Evolutionary conservation across 2,113 vertebrate species (phyloP).

Genomic region (Brevimyrus niger): DNA sequence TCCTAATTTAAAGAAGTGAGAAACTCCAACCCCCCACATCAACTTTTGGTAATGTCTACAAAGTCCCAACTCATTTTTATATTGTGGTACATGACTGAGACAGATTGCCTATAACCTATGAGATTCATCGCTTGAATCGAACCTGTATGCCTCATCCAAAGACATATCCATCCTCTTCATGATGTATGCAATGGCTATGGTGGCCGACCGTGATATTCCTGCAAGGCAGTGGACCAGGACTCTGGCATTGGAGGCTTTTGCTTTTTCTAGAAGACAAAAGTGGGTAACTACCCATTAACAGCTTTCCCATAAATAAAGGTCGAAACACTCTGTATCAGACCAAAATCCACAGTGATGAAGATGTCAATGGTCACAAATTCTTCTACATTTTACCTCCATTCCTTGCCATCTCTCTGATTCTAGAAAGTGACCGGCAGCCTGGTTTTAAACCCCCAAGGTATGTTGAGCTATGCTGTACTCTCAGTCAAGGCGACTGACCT

Average conservation of each 20-base stretch:
- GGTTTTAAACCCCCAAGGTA: background rate
- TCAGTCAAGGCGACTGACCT: conserved; percentile 56
- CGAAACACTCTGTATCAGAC: background rate
- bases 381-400: background rate
- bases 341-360: background rate
- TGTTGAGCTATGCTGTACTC: background rate
- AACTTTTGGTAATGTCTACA: background rate
- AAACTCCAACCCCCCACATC: background rate
- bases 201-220: conserved; percentile 68
- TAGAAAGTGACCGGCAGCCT: background rate
- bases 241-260: conserved; percentile 74
- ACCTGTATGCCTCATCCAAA: conserved; percentile 73
- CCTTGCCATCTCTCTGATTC: background rate
- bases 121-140: conserved; percentile 30
- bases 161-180: conserved; percentile 72
- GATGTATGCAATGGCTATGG: conserved; percentile 73
- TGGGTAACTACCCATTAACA: background rate
- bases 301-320: background rate
- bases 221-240: conserved; percentile 72
- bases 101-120: background rate
- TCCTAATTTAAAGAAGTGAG: background rate
- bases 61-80: background rate
- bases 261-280: conserved; percentile 71
- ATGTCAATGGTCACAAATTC: background rate
- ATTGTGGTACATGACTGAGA: background rate